A percentile compares a stretch with the other conserved stretches of the same genome.
phyloP scores from a whole-genome alignment of 2,113 vertebrate species.

The Tricholaema leucomelas region DNA sequence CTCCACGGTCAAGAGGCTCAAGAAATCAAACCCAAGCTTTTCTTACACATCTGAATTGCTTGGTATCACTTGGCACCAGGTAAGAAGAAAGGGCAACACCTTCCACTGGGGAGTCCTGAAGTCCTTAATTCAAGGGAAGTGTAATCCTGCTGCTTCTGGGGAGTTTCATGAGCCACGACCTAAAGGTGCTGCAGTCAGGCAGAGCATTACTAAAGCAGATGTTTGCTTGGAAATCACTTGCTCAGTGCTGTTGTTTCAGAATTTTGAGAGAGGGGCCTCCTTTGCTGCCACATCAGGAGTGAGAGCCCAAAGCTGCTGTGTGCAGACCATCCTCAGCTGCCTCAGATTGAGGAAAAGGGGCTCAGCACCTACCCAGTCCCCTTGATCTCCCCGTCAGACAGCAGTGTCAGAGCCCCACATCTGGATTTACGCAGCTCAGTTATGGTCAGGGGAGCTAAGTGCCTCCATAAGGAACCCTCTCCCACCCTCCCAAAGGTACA shows the following conservation, averaged over 20 bases:
- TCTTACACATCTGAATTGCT: neutral
- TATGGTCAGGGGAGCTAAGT: neutral
- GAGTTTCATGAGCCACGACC: neutral
- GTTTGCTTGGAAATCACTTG: neutral
- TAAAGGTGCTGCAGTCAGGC: neutral
- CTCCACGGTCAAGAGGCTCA: neutral
- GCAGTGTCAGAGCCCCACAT: neutral
- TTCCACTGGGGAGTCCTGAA: neutral
- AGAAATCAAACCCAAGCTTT: constrained; percentile 14
- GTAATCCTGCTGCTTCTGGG: neutral
- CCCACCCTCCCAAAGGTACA: neutral
- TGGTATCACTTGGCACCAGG: neutral
- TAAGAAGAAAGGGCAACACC: neutral
- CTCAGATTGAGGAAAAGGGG: neutral
- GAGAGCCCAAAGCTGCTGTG: neutral
- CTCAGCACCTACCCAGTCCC: neutral
- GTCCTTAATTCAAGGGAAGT: neutral
- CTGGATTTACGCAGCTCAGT: neutral
- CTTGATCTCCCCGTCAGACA: rapidly evolving
- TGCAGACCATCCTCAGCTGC: neutral
- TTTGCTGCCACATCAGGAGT: neutral
- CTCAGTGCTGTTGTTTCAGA: neutral
- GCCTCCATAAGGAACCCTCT: neutral
- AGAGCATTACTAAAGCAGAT: neutral
- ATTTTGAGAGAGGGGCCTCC: neutral